phyloP scores from a whole-genome alignment of 2,797 vertebrate genomes.

The Carduelis carduelis region DNA sequence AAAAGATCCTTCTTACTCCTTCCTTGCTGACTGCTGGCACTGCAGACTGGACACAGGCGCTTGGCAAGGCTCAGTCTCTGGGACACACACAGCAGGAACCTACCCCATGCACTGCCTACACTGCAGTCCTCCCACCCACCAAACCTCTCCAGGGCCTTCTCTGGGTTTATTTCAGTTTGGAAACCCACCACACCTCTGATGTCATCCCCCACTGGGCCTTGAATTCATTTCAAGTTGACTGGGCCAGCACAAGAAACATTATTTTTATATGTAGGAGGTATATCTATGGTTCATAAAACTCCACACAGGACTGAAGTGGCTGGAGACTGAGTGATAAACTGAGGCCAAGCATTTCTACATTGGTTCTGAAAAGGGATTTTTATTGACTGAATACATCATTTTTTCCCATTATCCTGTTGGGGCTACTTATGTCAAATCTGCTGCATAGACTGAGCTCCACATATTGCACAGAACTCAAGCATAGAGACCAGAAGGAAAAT shows the following conservation, averaged over 20 bases:
- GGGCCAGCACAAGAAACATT: not conserved
- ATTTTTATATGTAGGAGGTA: not conserved
- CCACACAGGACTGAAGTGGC: not conserved
- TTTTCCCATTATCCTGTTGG: slow-evolving; percentile 25
- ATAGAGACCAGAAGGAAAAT: not conserved
- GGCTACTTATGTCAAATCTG: slow-evolving; percentile 12
- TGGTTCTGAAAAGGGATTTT: slow-evolving; percentile 15
- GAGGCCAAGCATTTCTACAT: slow-evolving; percentile 27
- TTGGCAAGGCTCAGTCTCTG: not conserved
- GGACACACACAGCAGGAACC: not conserved
- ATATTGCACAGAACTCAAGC: not conserved
- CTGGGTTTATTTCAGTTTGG: slow-evolving; percentile 27
- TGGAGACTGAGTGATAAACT: slow-evolving; percentile 31
- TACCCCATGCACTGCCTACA: not conserved
- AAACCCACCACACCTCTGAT: slow-evolving; percentile 44
- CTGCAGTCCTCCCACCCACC: slow-evolving; percentile 24
- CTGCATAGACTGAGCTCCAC: not conserved
- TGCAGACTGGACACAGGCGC: not conserved
- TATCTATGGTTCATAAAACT: slow-evolving; percentile 22
- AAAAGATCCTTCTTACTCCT: not conserved
- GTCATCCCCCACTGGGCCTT: slow-evolving; percentile 1
- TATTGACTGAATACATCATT: slow-evolving; percentile 28
- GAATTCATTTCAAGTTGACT: slow-evolving; percentile 33
- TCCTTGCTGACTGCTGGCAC: not conserved
- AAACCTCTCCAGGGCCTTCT: slow-evolving; percentile 5